Base-by-base conservation (phyloP, 2,888 invertebrate species). In the Rhagonycha lutea region DNA sequence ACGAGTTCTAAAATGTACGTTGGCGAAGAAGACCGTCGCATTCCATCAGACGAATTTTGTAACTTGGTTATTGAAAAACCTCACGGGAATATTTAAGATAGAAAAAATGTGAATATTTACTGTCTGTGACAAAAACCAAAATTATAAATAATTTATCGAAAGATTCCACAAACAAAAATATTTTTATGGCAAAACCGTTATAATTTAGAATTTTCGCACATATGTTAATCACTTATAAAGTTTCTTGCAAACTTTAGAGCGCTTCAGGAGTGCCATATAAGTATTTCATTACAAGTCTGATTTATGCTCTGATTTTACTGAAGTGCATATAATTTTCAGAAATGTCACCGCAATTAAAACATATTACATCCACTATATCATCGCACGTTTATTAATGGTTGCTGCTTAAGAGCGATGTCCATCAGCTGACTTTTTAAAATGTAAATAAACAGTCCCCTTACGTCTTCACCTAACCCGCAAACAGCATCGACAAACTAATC, bases 251-350 rank as follows among this genome's bases (percentile, higher is more conserved):
- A 68, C 65, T 65, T 70, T 69, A 67, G 62, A 68, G 70, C 47
- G 70, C 29, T 70, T 78, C 69, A 72, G 60, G 47, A 69, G 71
- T 71, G 73, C 63, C 86, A 86, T 86, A 87, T 86, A 87, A 87
- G 86, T 87, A 87, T 87, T 88, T 88, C 87, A 87, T 88, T 87
- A 87, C 86, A 80, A 81, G 81, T 80, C 83, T 87, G 86, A 87
- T 87, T 87, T 87, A 87, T 86, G 69, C 68, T 75, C 69, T 70
- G 75, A 75, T 73, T 78, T 73, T 69, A 62, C 63, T 70, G 65
- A 77, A 71, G 74, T 70, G 71, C 69, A 74, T 65, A 65, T 76
- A 70, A 73, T 71, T 76, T 76, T 73, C 76, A 28, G 65, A 18
- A 14, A 23, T 62, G 69, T 14, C 69, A 60, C 61, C 29, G 28